Percentiles rank a stretch among this genome's conserved stretches.
phyloP scores from a whole-genome alignment of 64 coral and sea anemone genomes.

The Catalaphyllia jardinei region DNA sequence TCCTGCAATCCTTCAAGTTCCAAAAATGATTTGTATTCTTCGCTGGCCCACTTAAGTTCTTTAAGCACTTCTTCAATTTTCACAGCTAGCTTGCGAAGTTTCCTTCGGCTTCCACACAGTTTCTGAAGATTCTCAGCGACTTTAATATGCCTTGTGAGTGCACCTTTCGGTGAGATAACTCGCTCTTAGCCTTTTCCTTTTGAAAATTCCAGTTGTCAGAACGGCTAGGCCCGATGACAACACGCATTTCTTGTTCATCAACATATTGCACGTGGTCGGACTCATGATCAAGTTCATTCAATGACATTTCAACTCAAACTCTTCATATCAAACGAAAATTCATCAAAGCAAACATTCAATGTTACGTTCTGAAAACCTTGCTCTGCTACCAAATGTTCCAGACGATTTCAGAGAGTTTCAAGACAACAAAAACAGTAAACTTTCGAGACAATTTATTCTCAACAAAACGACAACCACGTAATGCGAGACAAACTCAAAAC shows the following conservation, averaged over 20 bases:
- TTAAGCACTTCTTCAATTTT: conserved; percentile 17
- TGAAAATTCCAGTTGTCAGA: not conserved
- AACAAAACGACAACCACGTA: too few relatives aligned
- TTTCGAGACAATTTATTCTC: too few relatives aligned
- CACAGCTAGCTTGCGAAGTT: not conserved
- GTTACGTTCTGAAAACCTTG: not conserved
- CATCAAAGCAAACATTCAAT: not conserved
- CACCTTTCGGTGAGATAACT: not conserved
- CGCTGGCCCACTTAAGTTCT: not conserved
- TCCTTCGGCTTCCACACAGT: not conserved
- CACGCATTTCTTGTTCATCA: not conserved
- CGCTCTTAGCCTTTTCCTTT: not conserved
- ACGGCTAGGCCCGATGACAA: not conserved
- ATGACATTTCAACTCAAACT: not conserved
- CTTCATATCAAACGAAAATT: not conserved
- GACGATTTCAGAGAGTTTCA: too few relatives aligned
- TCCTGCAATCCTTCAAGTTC: conserved; percentile 13
- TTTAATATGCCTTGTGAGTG: not conserved
- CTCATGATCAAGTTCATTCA: not conserved
- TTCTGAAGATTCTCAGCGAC: not conserved
- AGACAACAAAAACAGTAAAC: too few relatives aligned
- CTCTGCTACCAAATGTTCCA: too few relatives aligned
- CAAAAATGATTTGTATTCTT: conserved; percentile 14
- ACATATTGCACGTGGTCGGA: too few relatives aligned
- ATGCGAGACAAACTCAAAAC: not conserved